These are phyloP conservation scores for Columbina picui DNA, from an alignment of 2,113 vertebrate species.

Conservation along the genomic window DNA sequence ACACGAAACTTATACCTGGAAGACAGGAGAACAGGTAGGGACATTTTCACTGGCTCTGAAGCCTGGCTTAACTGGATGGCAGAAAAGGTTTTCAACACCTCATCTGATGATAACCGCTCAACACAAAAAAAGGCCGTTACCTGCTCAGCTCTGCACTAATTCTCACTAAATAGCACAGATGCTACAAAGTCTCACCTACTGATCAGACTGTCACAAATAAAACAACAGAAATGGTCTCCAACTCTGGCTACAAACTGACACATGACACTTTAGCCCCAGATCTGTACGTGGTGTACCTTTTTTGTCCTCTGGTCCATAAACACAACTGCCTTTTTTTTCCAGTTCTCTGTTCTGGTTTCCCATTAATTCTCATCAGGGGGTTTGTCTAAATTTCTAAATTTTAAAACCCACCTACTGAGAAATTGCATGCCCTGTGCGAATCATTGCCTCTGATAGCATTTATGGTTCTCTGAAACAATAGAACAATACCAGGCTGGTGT, in stretches of 20 bases:
- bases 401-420: neutral
- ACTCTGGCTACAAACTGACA: neutral
- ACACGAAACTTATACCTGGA: neutral
- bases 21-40: neutral
- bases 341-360: neutral
- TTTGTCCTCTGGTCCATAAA: neutral
- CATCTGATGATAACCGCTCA: neutral
- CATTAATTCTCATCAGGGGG: neutral
- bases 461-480: neutral
- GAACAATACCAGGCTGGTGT: neutral
- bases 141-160: neutral
- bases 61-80: neutral
- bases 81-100: conserved; percentile 1
- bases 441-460: neutral
- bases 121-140: neutral
- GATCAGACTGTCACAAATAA: neutral
- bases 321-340: neutral
- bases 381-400: neutral
- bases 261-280: neutral
- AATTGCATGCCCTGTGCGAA: neutral
- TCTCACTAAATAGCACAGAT: neutral
- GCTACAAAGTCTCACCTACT: neutral
- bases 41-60: neutral
- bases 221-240: neutral
- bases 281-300: neutral